Evolutionary conservation across 2,113 vertebrate genomes (phyloP).

Genomic region (Setophaga petechia): DNA sequence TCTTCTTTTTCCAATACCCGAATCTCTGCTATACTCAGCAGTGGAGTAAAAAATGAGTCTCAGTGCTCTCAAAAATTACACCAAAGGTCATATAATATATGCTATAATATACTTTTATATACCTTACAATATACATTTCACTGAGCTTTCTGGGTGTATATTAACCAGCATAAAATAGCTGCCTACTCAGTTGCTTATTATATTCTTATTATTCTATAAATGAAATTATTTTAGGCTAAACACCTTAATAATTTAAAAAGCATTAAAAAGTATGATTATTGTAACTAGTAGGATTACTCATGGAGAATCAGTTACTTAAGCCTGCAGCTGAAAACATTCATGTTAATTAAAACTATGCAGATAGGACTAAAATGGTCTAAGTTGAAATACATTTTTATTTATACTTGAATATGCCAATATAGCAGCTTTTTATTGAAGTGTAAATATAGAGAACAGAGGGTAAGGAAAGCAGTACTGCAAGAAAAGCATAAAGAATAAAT

Average conservation of each 20-base stretch:
- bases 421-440: neutral
- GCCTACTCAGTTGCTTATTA: neutral
- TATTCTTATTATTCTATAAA: neutral
- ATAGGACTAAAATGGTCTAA: slow-evolving; percentile 16
- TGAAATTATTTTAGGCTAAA: slow-evolving; percentile 56
- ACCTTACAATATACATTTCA: neutral
- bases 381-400: slow-evolving; percentile 31
- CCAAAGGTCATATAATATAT: neutral
- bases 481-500: neutral
- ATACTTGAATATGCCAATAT: neutral
- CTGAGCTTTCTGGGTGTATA: neutral
- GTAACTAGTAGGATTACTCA: slow-evolving; percentile 39
- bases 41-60: neutral
- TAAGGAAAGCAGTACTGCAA: neutral
- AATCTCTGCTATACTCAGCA: neutral
- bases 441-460: neutral
- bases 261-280: slow-evolving; percentile 50
- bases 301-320: slow-evolving; percentile 39
- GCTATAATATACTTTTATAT: neutral
- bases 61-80: neutral
- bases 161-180: neutral
- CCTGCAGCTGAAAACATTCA: slow-evolving; percentile 61
- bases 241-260: slow-evolving; percentile 44
- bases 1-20: neutral
- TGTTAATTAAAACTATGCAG: slow-evolving; percentile 46